These are phyloP conservation scores for Mohoua ochrocephala DNA, from an alignment of 2,113 vertebrate genomes.

Conservation along the genomic window DNA sequence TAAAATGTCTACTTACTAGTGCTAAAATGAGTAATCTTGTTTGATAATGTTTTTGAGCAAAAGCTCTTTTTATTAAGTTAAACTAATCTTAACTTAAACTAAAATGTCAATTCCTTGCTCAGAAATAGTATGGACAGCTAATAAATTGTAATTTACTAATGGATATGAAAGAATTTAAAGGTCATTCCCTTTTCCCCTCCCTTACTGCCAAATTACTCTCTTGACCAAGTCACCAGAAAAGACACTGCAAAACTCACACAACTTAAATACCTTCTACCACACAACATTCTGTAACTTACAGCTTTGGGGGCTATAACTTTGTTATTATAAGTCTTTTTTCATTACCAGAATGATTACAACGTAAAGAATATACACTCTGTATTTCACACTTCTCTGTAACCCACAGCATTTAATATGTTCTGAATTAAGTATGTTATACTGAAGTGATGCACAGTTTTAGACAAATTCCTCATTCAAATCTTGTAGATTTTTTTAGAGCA, in stretches of 20 bases:
- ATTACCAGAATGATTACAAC: not conserved
- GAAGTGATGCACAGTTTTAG: not conserved
- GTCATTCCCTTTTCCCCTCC: not conserved
- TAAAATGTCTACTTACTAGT: not conserved
- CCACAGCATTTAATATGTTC: not conserved
- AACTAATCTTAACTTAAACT: not conserved
- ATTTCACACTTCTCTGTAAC: not conserved
- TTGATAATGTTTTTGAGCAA: not conserved
- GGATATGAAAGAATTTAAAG: not conserved
- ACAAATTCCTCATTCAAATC: not conserved
- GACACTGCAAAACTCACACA: not conserved
- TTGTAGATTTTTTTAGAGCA: not conserved
- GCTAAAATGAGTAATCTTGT: not conserved
- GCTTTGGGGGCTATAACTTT: not conserved
- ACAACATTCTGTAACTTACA: not conserved
- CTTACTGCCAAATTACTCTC: not conserved
- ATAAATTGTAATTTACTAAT: not conserved
- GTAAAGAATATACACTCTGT: not conserved
- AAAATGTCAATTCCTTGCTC: not conserved
- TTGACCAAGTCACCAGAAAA: not conserved
- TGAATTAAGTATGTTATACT: not conserved
- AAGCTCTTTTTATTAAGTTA: not conserved
- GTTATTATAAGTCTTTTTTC: not conserved
- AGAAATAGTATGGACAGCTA: not conserved
- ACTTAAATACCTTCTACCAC: not conserved